Percentiles rank a stretch among this genome's conserved stretches.
Evolutionary conservation across 2,888 invertebrate species (phyloP).

Genomic region (Leuctra nigra): DNA sequence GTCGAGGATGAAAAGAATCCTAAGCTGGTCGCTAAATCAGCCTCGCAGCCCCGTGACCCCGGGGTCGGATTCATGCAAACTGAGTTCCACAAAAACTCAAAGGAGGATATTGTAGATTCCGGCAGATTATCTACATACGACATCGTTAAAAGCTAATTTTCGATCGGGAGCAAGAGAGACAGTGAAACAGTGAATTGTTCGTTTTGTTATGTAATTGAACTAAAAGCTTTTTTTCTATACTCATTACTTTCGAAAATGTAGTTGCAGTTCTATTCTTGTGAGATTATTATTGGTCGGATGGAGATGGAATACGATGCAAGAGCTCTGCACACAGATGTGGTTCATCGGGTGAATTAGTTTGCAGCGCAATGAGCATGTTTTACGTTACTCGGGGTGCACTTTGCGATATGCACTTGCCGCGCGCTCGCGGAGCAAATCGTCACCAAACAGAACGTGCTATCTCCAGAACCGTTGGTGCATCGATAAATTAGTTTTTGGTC

Average conservation of each 20-base stretch:
- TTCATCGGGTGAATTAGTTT: constrained; percentile 4
- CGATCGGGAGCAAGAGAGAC: not conserved
- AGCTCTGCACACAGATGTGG: constrained; percentile 1
- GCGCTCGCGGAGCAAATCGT: no score
- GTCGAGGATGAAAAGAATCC: constrained; percentile 11
- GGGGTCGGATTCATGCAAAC: not conserved
- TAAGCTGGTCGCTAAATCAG: no score
- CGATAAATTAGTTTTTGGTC: no score
- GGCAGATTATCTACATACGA: not conserved
- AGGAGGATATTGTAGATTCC: not conserved
- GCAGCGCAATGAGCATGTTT: no score
- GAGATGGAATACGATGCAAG: not conserved
- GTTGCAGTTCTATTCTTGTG: not conserved
- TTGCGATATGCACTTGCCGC: no score
- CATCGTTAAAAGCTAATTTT: not conserved
- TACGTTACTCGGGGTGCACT: no score
- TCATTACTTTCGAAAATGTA: no score
- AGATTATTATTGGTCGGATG: not conserved
- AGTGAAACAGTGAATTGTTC: not conserved
- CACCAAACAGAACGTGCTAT: no score
- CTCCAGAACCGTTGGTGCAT: no score
- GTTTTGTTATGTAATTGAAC: not conserved
- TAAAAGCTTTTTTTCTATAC: no score
- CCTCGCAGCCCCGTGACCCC: no score
- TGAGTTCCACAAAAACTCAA: not conserved